These are phyloP conservation scores for Grammomys surdaster DNA, from an alignment of 2,113 vertebrate species.

Conservation along the genomic window DNA sequence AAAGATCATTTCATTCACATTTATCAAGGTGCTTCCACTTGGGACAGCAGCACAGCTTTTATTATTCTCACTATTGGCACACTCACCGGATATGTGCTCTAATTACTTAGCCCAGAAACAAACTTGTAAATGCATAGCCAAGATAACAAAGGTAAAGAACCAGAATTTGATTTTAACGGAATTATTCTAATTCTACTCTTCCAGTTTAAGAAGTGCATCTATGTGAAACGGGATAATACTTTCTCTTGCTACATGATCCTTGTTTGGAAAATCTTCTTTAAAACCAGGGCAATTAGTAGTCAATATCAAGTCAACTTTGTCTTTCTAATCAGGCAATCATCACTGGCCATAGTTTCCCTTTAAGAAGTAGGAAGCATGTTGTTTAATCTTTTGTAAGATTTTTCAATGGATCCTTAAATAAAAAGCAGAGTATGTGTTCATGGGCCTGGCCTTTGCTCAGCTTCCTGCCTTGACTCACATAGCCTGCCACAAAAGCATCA, in stretches of 20 bases:
- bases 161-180: conserved; percentile 79
- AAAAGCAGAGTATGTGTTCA: background rate
- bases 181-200: conserved; percentile 72
- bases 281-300: background rate
- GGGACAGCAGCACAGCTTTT: conserved; percentile 63
- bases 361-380: background rate
- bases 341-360: background rate
- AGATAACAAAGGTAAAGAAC: conserved; percentile 30
- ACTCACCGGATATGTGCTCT: conserved; percentile 75
- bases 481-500: background rate
- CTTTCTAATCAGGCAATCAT: conserved; percentile 24
- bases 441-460: background rate
- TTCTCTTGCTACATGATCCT: conserved; percentile 29
- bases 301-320: background rate
- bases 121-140: conserved; percentile 55
- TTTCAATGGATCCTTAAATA: background rate
- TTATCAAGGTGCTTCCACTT: conserved; percentile 58
- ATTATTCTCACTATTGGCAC: conserved; percentile 47
- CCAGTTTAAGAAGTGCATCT: conserved; percentile 57
- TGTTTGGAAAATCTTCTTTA: background rate
- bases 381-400: background rate
- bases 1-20: conserved; percentile 69
- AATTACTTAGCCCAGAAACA: conserved; percentile 80
- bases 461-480: background rate
- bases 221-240: conserved; percentile 51